Evolutionary conservation across 2,888 invertebrate genomes (phyloP), one percentile per base, ranked within the genome.

Genomic region (Andrena chrysosceles): DNA sequence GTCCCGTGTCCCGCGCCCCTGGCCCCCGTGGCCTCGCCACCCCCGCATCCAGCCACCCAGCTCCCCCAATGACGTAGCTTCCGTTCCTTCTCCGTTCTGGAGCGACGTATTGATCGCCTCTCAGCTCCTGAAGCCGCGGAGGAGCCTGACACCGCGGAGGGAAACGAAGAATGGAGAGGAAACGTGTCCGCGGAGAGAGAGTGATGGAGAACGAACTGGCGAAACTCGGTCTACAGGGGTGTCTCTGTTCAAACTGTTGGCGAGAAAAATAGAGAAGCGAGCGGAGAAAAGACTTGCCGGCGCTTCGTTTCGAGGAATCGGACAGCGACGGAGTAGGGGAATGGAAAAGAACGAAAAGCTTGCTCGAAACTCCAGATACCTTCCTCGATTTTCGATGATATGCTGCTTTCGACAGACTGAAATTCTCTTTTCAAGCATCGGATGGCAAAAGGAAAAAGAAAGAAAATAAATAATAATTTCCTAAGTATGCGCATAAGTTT

Each of bases 81-180:
- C 80, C 88, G 86, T 87, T 89, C 91, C 90, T 90, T 88, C 90
- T 90, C 90, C 90, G 87, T 89, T 86, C 90, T 87, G 86, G 81
- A 85, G 87, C 87, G 90, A 90, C 91, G 93, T 93, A 93, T 93
- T 93, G 93, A 93, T 93, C 93, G 93, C 87, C 87, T 89, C 90
- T 88, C 87, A 78, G 89, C 87, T 90, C 87, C 89, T 88, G 84
- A 90, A 90, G 85, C 84, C 73, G 75, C 85, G 33, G 66, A 69
- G 69, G 89, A 90, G 86, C 84, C 89, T 88, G 89, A 87, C 87
- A 83, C 75, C 81, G 72, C 67, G 84, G 87, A 86, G 88, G 83
- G 85, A 86, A 84, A 83, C 74, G 81, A 83, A 82, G 87, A 88
- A 88, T 83, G 85, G 71, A 77, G 85, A 85, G 82, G 81, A 84